Percentiles rank a stretch among this genome's conserved stretches.
These are phyloP conservation scores for Siniperca scherzeri DNA, from an alignment of 2,797 vertebrate species.

Conservation along the genomic window DNA sequence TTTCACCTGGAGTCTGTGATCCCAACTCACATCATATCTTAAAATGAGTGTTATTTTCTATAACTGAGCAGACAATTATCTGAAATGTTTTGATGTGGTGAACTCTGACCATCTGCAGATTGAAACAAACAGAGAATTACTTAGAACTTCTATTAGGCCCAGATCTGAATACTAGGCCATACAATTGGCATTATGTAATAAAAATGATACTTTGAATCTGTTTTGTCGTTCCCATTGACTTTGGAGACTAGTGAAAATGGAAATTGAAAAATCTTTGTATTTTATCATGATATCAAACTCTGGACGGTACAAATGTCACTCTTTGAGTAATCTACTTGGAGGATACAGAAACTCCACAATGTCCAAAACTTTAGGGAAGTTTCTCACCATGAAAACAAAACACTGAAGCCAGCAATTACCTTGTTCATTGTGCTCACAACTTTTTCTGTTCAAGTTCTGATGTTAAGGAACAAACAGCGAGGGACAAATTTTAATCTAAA, in stretches of 20 bases:
- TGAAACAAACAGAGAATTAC: slow-evolving; percentile 38
- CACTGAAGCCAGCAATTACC: slow-evolving; percentile 23
- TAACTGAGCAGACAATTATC: slow-evolving; percentile 30
- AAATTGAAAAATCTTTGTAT: neutral
- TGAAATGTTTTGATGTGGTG: slow-evolving; percentile 45
- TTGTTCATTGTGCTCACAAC: neutral
- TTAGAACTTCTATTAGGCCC: slow-evolving; percentile 51
- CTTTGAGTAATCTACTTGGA: neutral
- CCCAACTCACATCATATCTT: slow-evolving; percentile 12
- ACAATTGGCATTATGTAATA: slow-evolving; percentile 39
- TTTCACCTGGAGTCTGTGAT: slow-evolving; percentile 11
- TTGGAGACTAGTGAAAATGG: neutral
- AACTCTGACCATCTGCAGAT: slow-evolving; percentile 42
- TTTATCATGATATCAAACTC: neutral
- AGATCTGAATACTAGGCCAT: slow-evolving; percentile 37
- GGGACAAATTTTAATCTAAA: slow-evolving; percentile 20
- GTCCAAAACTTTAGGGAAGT: slow-evolving; percentile 16
- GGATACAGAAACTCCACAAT: slow-evolving; percentile 19
- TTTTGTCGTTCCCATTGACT: slow-evolving; percentile 33
- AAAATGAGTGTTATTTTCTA: slow-evolving; percentile 22
- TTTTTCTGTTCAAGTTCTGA: slow-evolving; percentile 11
- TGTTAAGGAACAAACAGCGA: slow-evolving; percentile 29
- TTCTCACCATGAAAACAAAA: slow-evolving; percentile 19
- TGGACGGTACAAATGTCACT: slow-evolving; percentile 11
- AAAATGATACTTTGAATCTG: slow-evolving; percentile 34